phyloP scores from a whole-genome alignment of 2,113 vertebrate genomes.

The Sturnira hondurensis region DNA sequence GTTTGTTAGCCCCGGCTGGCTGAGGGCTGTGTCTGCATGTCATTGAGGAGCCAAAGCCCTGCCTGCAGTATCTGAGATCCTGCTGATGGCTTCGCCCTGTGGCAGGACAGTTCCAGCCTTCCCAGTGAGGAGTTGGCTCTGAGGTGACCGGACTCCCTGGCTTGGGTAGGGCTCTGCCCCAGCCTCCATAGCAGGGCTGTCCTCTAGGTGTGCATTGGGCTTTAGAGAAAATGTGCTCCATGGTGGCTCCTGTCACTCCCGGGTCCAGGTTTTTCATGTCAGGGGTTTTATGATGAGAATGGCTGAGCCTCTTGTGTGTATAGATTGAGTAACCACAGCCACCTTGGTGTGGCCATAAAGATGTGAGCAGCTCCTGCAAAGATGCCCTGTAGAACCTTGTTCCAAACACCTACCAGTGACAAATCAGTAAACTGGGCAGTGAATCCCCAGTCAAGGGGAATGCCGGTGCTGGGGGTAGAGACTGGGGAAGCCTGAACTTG shows the following conservation, averaged over 20 bases:
- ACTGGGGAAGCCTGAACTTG: not conserved
- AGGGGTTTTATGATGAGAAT: not conserved
- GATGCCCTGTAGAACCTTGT: not conserved
- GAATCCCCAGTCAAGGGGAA: not conserved
- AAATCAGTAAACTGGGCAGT: not conserved
- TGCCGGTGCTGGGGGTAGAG: not conserved
- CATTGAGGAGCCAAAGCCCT: not conserved
- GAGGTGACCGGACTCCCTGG: not conserved
- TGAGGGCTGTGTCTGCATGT: not conserved
- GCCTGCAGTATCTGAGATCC: not conserved
- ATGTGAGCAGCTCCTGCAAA: not conserved
- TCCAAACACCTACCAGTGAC: not conserved
- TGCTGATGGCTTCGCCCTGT: too few relatives aligned
- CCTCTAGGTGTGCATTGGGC: not conserved
- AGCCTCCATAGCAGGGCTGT: not conserved
- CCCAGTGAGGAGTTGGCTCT: not conserved
- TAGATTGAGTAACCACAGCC: not conserved
- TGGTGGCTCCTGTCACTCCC: not conserved
- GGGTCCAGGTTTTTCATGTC: too few relatives aligned
- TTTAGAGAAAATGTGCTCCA: not conserved
- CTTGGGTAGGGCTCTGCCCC: not conserved
- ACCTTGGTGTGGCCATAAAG: not conserved
- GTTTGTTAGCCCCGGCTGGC: not conserved
- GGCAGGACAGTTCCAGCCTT: not conserved
- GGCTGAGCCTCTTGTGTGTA: rapidly evolving